phyloP scores from a whole-genome alignment of 2,797 vertebrate species.

The Acridotheres tristis region DNA sequence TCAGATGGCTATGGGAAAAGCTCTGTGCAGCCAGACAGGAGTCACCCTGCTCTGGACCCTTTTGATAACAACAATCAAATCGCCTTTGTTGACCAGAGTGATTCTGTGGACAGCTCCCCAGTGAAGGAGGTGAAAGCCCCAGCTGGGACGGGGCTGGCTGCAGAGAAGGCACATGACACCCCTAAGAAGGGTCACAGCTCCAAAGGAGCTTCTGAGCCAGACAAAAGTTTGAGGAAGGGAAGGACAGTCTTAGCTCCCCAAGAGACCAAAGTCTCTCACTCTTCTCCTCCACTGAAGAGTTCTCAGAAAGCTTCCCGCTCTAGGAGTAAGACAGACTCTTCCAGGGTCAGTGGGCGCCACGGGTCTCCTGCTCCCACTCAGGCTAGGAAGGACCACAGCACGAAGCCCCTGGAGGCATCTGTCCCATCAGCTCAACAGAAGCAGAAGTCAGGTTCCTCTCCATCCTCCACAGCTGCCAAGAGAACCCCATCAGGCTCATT shows the following conservation, averaged over 20 bases:
- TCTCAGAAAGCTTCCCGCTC: conserved; percentile 80
- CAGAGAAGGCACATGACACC: conserved; percentile 78
- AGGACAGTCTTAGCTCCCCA: conserved; percentile 79
- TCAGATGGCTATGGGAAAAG: conserved; percentile 80
- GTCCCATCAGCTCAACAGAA: conserved; percentile 69
- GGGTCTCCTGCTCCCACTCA: conserved; percentile 79
- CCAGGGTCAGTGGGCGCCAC: conserved; percentile 78
- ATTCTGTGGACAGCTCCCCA: conserved; percentile 83
- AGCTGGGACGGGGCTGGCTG: conserved; percentile 72
- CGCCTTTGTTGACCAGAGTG: conserved; percentile 89
- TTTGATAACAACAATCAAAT: conserved; percentile 95
- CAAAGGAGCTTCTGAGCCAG: conserved; percentile 79
- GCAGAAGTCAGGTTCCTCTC: conserved; percentile 76
- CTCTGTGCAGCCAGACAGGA: conserved; percentile 80
- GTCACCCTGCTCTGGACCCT: conserved; percentile 78
- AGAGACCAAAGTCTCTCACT: conserved; percentile 72
- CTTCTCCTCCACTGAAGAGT: conserved; percentile 80
- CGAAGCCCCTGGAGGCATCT: conserved; percentile 52
- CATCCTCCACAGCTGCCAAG: conserved; percentile 74
- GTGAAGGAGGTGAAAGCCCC: conserved; percentile 87
- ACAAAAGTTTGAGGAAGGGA: conserved; percentile 83
- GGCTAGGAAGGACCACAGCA: conserved; percentile 78
- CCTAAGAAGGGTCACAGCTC: conserved; percentile 72
- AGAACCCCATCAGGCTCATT: conserved; percentile 68
- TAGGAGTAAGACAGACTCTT: conserved; percentile 82